A percentile compares a stretch with the other conserved stretches of the same genome.
These are phyloP conservation scores for Hartigia nigra DNA, from an alignment of 2,888 invertebrate genomes.

Conservation along the genomic window DNA sequence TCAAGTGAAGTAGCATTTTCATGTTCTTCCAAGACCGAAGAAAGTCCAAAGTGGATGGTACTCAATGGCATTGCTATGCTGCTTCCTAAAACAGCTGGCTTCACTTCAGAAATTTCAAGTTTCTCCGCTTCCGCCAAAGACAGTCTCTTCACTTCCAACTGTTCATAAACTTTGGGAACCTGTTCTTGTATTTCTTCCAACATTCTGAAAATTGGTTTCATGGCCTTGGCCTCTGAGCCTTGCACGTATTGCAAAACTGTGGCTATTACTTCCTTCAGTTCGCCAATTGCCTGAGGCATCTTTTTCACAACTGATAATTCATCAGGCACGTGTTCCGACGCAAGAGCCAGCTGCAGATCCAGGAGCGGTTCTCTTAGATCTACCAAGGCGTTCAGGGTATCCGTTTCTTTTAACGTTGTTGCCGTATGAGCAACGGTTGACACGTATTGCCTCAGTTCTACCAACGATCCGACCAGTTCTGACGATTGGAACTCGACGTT, in stretches of 20 bases:
- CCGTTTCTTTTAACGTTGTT: conserved; percentile 50
- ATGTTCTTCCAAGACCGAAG: conserved; percentile 46
- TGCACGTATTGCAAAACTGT: conserved; percentile 75
- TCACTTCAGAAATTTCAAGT: conserved; percentile 15
- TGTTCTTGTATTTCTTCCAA: conserved; percentile 51
- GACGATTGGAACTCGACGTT: conserved; percentile 39
- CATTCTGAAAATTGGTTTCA: conserved; percentile 41
- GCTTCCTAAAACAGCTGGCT: conserved; percentile 11
- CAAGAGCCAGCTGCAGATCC: conserved; percentile 47
- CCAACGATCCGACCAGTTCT: conserved; percentile 44
- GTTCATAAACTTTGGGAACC: conserved; percentile 38
- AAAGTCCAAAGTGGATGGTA: conserved; percentile 50
- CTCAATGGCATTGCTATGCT: conserved; percentile 43
- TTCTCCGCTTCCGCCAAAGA: neutral
- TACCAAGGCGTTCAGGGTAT: conserved; percentile 48
- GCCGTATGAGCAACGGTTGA: conserved; percentile 54
- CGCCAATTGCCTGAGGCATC: conserved; percentile 71
- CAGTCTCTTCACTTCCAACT: conserved; percentile 12
- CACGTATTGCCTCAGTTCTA: conserved; percentile 52
- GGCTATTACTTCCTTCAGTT: conserved; percentile 74
- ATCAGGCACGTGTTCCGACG: conserved; percentile 51
- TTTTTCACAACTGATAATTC: conserved; percentile 70
- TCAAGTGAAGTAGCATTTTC: conserved; percentile 22
- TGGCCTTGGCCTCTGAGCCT: conserved; percentile 32
- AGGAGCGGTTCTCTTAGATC: conserved; percentile 52